phyloP scores from a whole-genome alignment of 2,888 invertebrate species.

The Hyposoter didymator region DNA sequence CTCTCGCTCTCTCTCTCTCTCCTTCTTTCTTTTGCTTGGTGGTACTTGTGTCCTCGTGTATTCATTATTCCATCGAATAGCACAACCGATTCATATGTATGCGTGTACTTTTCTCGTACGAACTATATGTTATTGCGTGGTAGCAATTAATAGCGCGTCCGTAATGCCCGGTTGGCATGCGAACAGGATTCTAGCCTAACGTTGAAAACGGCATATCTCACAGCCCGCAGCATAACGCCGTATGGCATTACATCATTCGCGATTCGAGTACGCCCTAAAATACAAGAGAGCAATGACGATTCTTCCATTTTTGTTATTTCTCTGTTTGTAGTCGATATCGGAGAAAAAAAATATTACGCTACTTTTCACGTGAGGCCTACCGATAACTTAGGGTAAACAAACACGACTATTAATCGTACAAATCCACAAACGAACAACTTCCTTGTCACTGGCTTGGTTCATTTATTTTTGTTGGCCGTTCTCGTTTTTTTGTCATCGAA shows the following conservation, averaged over 20 bases:
- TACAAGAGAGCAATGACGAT: conserved; percentile 15
- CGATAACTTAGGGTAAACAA: background rate
- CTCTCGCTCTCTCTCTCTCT: conserved; percentile 2
- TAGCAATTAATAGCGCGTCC: conserved; percentile 80
- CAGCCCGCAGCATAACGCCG: background rate
- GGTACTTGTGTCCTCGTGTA: conserved; percentile 45
- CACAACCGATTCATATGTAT: conserved; percentile 7
- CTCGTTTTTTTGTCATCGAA: background rate
- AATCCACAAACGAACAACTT: background rate
- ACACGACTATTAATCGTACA: background rate
- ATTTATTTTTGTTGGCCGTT: background rate
- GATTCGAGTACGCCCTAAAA: background rate
- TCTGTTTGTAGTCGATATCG: background rate
- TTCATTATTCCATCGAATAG: conserved; percentile 60
- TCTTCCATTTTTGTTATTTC: background rate
- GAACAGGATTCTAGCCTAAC: conserved; percentile 64
- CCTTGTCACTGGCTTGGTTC: background rate
- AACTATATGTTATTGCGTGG: conserved; percentile 73
- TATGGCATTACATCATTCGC: background rate
- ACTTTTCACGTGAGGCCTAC: background rate
- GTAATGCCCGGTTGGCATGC: conserved; percentile 80
- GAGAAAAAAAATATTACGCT: background rate
- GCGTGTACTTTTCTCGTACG: conserved; percentile 68
- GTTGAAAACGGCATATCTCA: conserved; percentile 22
- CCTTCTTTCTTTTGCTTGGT: background rate